These are phyloP conservation scores for Corythaeola cristata DNA, from an alignment of 2,113 vertebrate species.

Conservation along the genomic window DNA sequence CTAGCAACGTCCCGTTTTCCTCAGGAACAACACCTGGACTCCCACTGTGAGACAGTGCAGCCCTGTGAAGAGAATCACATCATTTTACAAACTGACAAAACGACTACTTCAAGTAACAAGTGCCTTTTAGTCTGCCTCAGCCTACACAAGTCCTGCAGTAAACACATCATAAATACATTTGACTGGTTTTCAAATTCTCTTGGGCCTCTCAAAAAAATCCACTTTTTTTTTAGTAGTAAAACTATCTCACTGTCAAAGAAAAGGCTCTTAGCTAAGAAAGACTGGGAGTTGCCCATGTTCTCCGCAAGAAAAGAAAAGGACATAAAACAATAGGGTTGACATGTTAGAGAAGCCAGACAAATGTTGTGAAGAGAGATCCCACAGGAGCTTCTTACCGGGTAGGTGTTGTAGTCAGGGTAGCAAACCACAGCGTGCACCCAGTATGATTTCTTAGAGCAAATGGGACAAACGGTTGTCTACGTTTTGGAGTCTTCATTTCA, in stretches of 20 bases:
- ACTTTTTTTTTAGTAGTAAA: not conserved
- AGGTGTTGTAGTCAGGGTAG: conserved; percentile 93
- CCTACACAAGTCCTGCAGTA: not conserved
- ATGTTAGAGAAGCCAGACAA: not conserved
- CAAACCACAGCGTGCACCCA: conserved; percentile 95
- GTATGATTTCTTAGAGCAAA: conserved; percentile 94
- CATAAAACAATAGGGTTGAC: not conserved
- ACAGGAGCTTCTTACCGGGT: conserved; percentile 82
- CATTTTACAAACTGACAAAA: not conserved
- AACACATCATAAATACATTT: not conserved
- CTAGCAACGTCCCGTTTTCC: conserved; percentile 78
- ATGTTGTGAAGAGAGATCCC: not conserved
- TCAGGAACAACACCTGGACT: conserved; percentile 91
- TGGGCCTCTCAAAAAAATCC: not conserved
- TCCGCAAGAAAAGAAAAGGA: not conserved
- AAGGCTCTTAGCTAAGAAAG: not conserved
- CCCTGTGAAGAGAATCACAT: conserved; percentile 76
- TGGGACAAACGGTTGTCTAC: conserved; percentile 92
- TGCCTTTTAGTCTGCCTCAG: not conserved
- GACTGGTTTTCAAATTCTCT: not conserved
- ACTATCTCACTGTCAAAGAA: not conserved
- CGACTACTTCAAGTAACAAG: not conserved
- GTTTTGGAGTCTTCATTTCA: conserved; percentile 87
- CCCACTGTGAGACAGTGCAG: conserved; percentile 94
- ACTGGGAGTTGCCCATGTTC: not conserved